Evolutionary conservation across 2,888 invertebrate species (phyloP), one percentile per base, ranked within the genome.

Genomic region (Acronicta aceris): DNA sequence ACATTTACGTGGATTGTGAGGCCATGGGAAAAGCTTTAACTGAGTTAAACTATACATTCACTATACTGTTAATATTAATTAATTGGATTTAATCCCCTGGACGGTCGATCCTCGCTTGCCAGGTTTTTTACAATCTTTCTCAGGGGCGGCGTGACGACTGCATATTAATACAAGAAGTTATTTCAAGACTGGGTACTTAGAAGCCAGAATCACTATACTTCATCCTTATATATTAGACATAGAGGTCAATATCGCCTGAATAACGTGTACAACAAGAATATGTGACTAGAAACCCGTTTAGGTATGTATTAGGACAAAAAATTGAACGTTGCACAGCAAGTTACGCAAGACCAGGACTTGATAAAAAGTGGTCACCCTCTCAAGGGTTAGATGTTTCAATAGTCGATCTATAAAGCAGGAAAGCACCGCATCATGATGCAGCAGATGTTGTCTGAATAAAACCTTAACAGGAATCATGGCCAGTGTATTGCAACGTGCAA

Each of bases 301-400:
- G 72, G 61, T 68, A 83, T 84, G 81, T 84, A 88, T 88, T 86
- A 87, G 82, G 84, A 87, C 82, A 90, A 90, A 92, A 89, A 91
- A 83, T 87, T 79, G 84, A 78, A 79, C 74, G 82, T 82, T 64
- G 47, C 79, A 81, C 79, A 81, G 84, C 90, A 70, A 86, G 93
- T 93, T 94, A 93, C 91, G 92, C 94, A 94, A 92, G 91, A 91
- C 79, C 81, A 84, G 83, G 78, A 67, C 78, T 81, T 69, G 74
- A 87, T 86, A 93, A 93, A 92, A 92, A 91, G 83, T 79, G 73
- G 89, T 89, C 90, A 90, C 90, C 89, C 89, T 92, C 89, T 90
- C 85, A 82, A 88, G 86, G 81, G 85, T 85, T 89, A 89, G 89
- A 90, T 90, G 91, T 90, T 93, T 92, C 89, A 89, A 86, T 83